Base-by-base conservation (phyloP, 2,888 invertebrate genomes). In the Pristionchus mayeri region DNA sequence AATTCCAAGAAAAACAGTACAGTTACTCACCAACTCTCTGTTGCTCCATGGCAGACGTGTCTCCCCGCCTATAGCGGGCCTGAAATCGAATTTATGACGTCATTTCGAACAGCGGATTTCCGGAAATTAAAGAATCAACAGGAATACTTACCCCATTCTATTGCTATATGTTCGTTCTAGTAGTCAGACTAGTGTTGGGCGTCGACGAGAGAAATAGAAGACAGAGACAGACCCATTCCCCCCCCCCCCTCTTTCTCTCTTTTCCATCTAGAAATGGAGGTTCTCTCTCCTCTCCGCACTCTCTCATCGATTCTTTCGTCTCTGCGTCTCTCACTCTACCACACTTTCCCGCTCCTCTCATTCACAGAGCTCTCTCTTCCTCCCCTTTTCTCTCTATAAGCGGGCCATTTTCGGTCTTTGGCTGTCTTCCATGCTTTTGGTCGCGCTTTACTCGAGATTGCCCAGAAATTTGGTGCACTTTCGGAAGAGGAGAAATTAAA, bases 141-240 rank as follows among this genome's bases (percentile, higher is more conserved):
- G n/a, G n/a, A n/a, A n/a, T 24, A 71, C 71, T 71, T 40, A 71
- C 71, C 71, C 24, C 71, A 71, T 71, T 16, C 67, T 60, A 27
- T 37, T 37, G 24, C 40, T 71, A 24, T 44, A 18, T 24, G 37
- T 44, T 71, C 71, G 71, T 71, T 44, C 44, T 71, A 9, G 63
- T 63, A 11, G 63, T 16, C 6, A 60, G 63, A 71, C 71, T 71
- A 71, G 71, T 44, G 71, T 71, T 71, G 71, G 40, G 30, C 34
- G 67, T 9, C 44, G 71, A 71, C 63, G 7, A 71, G 40, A 71
- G 71, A 71, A 71, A 71, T 34, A 71, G 71, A 44, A 71, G 37
- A 40, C 71, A n/a, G 40, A 6, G 44, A 44, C n/a, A 40, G 40
- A 9, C 40, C 71, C 40, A 37, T 71, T 71, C n/a, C n/a, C 67